Evolutionary conservation across 2,888 invertebrate genomes (phyloP), one percentile per base, ranked within the genome.

Genomic region (Toxonevra muliebris): DNA sequence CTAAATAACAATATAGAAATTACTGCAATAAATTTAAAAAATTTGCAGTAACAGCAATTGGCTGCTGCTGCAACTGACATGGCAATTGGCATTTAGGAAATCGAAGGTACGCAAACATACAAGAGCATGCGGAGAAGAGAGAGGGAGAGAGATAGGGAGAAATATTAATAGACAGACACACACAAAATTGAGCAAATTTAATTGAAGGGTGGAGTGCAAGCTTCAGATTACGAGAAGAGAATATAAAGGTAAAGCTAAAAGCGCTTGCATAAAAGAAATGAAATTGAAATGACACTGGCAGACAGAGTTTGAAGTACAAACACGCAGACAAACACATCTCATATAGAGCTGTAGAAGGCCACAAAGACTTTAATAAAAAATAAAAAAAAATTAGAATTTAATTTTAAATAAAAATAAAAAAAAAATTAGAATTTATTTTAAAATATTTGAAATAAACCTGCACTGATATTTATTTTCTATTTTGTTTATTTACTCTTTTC

Each of bases 401-500:
- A 58, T 30, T 2, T 17, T 17, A 17, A 54, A 54, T 17, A 17
- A 54, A 17, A 54, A 54, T 15, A 54, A 54, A 17, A 17, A n/a
- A 53, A 13, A 1, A 53, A n/a, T n/a, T n/a, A 53, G 8, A 19
- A 55, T 42, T 61, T 40, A 55, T 17, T 45, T 40, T 17, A 42
- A 42, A 53, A 15, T 30, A 48, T 40, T 10, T 40, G n/a, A 19
- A 12, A 40, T 41, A 43, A 42, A 45, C 4, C 0, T 17, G 7
- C 54, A 42, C 54, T n/a, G 10, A 43, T 20, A 15, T 17, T 63
- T 9, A 50, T 50, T 67, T 55, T 43, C 2, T 8, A 9, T 50
- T 62, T 30, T 64, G 41, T 60, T 65, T n/a, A 61, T 66, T 69
- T 13, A 62, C 20, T n/a, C 42, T 12, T 43, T 30, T 53, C 10